Evolutionary conservation across 2,113 vertebrate species (phyloP).

Genomic region (Mus spicilegus): DNA sequence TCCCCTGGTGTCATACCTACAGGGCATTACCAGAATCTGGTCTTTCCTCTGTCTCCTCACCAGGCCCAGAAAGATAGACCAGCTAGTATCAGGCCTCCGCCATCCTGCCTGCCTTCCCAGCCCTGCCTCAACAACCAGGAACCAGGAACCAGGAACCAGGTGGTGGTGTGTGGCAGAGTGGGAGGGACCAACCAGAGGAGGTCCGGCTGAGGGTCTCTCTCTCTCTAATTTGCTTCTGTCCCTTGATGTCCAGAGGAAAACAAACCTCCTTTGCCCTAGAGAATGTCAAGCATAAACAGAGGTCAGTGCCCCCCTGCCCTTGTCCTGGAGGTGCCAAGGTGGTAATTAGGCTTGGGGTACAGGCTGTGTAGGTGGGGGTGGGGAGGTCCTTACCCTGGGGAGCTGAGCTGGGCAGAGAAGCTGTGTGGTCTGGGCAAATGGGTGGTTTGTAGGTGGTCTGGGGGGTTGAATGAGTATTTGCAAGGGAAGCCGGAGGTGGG

Average conservation of each 20-base stretch:
- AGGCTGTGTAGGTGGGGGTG: constrained; percentile 42
- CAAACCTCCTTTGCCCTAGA: constrained; percentile 67
- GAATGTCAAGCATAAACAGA: constrained; percentile 72
- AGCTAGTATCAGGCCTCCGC: neutral
- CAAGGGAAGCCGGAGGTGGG: constrained; percentile 6
- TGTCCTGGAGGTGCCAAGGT: constrained; percentile 65
- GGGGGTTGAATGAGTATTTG: constrained; percentile 68
- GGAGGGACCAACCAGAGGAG: neutral
- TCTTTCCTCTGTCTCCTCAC: neutral
- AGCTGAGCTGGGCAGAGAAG: constrained; percentile 73
- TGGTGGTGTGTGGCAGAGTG: neutral
- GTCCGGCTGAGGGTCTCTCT: constrained; percentile 70
- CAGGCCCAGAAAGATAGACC: neutral
- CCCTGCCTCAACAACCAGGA: neutral
- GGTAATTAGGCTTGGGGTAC: constrained; percentile 81
- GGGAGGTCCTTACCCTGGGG: constrained; percentile 47
- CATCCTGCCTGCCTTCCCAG: constrained; percentile 21
- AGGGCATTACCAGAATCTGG: neutral
- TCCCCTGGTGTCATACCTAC: neutral
- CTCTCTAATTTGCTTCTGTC: constrained; percentile 79
- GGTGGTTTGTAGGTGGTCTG: constrained; percentile 80
- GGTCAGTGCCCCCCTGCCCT: constrained; percentile 70
- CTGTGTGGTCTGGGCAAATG: constrained; percentile 72
- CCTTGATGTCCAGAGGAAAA: constrained; percentile 74
- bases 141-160: neutral